Base-by-base conservation (phyloP, 2,888 invertebrate species). In the Chloroclysta siterata region DNA sequence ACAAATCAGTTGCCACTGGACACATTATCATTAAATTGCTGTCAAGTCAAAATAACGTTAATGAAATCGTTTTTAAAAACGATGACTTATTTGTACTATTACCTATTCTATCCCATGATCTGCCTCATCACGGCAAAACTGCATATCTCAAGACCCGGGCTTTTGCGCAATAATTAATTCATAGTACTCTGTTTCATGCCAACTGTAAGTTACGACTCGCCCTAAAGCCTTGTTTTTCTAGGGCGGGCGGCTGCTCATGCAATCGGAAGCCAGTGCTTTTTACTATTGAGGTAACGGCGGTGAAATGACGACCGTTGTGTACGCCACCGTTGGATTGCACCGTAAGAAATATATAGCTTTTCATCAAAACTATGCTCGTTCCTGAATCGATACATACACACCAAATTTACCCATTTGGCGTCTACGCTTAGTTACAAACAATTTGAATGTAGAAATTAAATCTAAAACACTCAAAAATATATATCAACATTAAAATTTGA, bases 141-240 rank as follows among this genome's bases (percentile, higher is more conserved):
- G 74, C 63, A 71, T 71, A 79, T 73, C 76, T 72, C 66, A 73
- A 79, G 82, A 74, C 78, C 77, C 78, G 71, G 71, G 72, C 75
- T 72, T 69, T 73, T 75, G 74, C 66, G 74, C 63, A 70, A 80
- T 85, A 80, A 85, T 84, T 82, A 84, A 86, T 87, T 85, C 82
- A 85, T 81, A 75, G 73, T 72, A 73, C 63, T 61, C 65, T 41
- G 33, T 44, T 29, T 17, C 54, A 29, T 29, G 28, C 51, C 33
- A 42, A 56, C 52, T 50, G 46, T 69, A 53, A 42, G 62, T 47
- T 44, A 13, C 14, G 14, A 51, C 33, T 14, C 33, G 28, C 14
- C n/a, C 50, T 15, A 6, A 5, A 44, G 17, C 17, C 17, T 46
- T 46, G 46, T 17, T 17, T 46, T 46, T 46, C 36, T 39, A 39